phyloP scores from a whole-genome alignment of 2,888 invertebrate genomes.

The Amorpha juglandis region DNA sequence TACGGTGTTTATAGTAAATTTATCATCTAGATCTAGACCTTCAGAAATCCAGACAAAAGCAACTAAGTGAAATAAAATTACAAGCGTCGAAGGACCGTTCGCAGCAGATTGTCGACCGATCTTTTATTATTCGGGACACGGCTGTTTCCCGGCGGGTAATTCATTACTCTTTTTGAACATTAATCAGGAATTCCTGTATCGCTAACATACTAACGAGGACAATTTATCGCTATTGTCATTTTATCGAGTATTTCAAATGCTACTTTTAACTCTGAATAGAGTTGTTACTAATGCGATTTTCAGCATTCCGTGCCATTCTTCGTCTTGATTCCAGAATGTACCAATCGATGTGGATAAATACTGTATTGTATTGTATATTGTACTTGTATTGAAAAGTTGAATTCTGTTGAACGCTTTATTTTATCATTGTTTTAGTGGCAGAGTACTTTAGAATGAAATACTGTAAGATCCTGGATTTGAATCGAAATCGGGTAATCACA shows the following conservation, averaged over 20 bases:
- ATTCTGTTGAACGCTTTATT: too few relatives aligned
- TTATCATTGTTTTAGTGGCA: too few relatives aligned
- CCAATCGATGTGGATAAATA: too few relatives aligned
- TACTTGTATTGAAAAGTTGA: too few relatives aligned
- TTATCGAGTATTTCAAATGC: background rate
- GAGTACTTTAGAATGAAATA: too few relatives aligned
- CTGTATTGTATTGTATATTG: too few relatives aligned
- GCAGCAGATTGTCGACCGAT: constrained; percentile 37
- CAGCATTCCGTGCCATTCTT: too few relatives aligned
- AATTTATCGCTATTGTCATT: constrained; percentile 36
- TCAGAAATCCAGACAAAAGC: background rate
- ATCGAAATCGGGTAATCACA: too few relatives aligned
- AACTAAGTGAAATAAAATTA: constrained; percentile 16
- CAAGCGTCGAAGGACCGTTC: constrained; percentile 27
- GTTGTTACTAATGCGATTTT: too few relatives aligned
- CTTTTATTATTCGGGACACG: constrained; percentile 49
- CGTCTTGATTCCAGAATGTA: too few relatives aligned
- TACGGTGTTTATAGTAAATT: background rate
- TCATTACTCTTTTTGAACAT: constrained; percentile 56
- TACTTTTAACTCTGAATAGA: background rate
- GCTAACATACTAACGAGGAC: constrained; percentile 41
- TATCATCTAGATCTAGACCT: constrained; percentile 1
- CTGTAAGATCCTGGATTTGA: too few relatives aligned
- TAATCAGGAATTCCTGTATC: constrained; percentile 50
- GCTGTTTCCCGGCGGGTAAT: constrained; percentile 46